Conservation (phyloP, 2,888 invertebrate species). For the Caenorhabditis sp. region DNA sequence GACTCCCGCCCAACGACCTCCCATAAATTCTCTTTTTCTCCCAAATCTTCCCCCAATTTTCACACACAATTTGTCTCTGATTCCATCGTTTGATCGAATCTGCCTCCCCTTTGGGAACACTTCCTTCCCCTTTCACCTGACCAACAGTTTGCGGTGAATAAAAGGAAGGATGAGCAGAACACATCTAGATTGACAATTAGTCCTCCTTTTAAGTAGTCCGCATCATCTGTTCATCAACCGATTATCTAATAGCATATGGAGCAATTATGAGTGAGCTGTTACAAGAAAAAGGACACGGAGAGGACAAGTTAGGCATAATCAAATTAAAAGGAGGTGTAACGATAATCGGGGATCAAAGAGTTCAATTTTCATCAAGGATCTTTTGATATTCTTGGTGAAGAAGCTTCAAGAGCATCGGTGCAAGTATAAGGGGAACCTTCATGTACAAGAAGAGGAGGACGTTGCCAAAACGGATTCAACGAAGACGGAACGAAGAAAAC, state of each 20-base stretch:
- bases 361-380: no score
- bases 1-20: slow-evolving; percentile 58
- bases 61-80: slow-evolving; percentile 46
- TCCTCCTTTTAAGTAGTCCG: slow-evolving; percentile 33
- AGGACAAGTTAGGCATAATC: background rate
- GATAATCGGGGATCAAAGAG: no score
- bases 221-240: slow-evolving; percentile 35
- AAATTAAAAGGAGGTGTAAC: background rate
- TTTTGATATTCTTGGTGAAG: no score
- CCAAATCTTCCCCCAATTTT: slow-evolving; percentile 27
- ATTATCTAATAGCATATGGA: slow-evolving; percentile 60
- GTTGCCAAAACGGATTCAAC: background rate
- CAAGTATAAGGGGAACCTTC: background rate
- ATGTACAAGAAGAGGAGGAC: background rate
- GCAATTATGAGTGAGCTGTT: slow-evolving; percentile 44
- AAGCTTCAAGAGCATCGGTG: no score
- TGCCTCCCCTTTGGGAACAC: slow-evolving; percentile 25
- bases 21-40: slow-evolving; percentile 36
- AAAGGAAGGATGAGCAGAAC: slow-evolving; percentile 46
- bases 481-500: slow-evolving; percentile 9
- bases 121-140: slow-evolving; percentile 32
- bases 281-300: slow-evolving; percentile 1
- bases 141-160: slow-evolving; percentile 21
- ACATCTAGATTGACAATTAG: slow-evolving; percentile 49
- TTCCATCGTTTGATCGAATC: slow-evolving; percentile 22